Evolutionary conservation across 2,113 vertebrate species (phyloP).

Genomic region (Gambusia holbrooki): DNA sequence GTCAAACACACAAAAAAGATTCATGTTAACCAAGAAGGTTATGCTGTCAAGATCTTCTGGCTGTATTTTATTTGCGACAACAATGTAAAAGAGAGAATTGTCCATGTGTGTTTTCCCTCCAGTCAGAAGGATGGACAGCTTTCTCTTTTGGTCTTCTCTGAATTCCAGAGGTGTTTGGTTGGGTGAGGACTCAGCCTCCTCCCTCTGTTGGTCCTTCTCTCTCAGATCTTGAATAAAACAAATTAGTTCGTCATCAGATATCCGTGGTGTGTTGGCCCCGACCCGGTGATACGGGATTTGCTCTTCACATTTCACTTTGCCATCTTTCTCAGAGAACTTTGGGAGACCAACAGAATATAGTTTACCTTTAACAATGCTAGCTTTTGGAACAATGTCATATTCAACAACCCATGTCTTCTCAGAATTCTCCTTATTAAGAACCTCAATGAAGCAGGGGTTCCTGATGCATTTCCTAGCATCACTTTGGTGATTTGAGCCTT

Average conservation of each 20-base stretch:
- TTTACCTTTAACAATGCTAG: constrained; percentile 50
- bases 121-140: constrained; percentile 71
- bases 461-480: constrained; percentile 74
- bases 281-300: constrained; percentile 57
- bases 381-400: constrained; percentile 76
- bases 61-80: constrained; percentile 76
- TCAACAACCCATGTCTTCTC: constrained; percentile 78
- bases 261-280: constrained; percentile 69
- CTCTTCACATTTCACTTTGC: constrained; percentile 59
- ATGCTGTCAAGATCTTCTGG: constrained; percentile 48
- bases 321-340: constrained; percentile 47
- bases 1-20: constrained; percentile 82
- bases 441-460: constrained; percentile 75
- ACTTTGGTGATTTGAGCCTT: neutral
- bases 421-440: constrained; percentile 63
- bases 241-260: constrained; percentile 31
- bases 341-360: constrained; percentile 71
- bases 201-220: constrained; percentile 70
- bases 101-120: constrained; percentile 73
- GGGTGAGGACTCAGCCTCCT: constrained; percentile 63
- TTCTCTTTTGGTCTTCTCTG: constrained; percentile 71
- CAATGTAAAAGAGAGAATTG: constrained; percentile 70
- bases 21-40: constrained; percentile 76
- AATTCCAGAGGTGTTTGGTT: neutral
- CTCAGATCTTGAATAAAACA: constrained; percentile 55